Base-by-base conservation (phyloP, 1,140 invertebrate genomes). In the Meloidogyne hapla region DNA sequence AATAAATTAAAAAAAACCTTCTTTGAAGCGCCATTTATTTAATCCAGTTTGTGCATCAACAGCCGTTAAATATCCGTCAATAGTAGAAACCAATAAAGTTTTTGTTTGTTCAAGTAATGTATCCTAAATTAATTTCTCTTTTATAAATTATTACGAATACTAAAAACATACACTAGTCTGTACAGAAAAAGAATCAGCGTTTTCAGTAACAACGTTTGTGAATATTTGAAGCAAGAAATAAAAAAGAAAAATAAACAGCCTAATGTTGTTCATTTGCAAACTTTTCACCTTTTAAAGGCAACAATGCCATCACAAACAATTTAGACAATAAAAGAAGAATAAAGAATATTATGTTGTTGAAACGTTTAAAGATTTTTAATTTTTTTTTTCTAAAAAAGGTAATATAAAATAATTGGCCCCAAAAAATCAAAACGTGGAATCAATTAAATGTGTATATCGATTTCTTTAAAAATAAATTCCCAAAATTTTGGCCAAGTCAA, bases 41-140 rank as follows among this genome's bases (percentile, higher is more conserved):
- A 92, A 90, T 77, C 94, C 95, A 65, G 92, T 92, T 80, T 90
- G 88, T 81, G 92, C 92, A 84, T 93, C 92, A 38, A 97, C 90
- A 38, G 93, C 94, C 81, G 93, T 91, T 80, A 97, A 91, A 69
- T 92, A 91, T 69, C 95, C 95, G 88, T 94, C 93, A 70, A 98
- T 89, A 6, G 94, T 97, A 18, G 94, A 94, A 84, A 96, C 92
- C 77, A 96, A 90, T 71, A 97, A 56, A 45, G 63, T 77, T 28
- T 23, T 48, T 28, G 38, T 12, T 0, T 25, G 15, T 21, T 74
- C 64, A 40, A 56, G 0, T n/a, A 74, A 26, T 48, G 18, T 66
- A 40, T 33, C 26, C 26, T 33, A 66, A 28, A 66, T 66, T 66
- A 40, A 28, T 66, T 28, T 25, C 6, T 66, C 15, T 66, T 4